Evolutionary conservation across 37 sponge, comb jelly and placozoan genomes (phyloP), one percentile per base, ranked within the genome.

Genomic region (Dysidea cf. avara): DNA sequence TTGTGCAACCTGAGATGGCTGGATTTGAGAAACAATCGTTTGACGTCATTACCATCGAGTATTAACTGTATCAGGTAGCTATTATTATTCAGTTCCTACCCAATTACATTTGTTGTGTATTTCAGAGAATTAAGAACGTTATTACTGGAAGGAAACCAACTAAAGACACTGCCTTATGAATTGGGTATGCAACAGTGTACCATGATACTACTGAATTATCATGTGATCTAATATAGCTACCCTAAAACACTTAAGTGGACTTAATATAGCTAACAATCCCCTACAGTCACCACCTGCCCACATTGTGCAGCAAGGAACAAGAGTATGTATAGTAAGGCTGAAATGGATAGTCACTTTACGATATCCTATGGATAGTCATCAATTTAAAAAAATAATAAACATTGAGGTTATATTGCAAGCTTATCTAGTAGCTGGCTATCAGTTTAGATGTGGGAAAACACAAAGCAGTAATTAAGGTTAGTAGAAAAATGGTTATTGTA

Each of bases 11-110:
- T 94, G 32, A 67, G 64, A 5, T 94, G 92, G 87, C 76, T 94
- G 25, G 95, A 94, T 52, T 51, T 94, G 53, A 67, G 95, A 33
- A 91, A 94, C 56, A 94, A 94, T 68, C 37, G n/a, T 29, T 53
- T 94, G 0, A 34, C 38, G 32, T 4, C 37, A 12, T 52, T 94
- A 5, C 87, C 95, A 1, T 43, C 72, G 18, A 55, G 70, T 54
- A 85, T 93, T 25, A 69, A 82, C 35, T 49, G 55, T 3, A 75
- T 89, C 0, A 89, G 68, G 87, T 86, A 58, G n/a, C n/a, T n/a
- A n/a, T n/a, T n/a, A n/a, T n/a, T n/a, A n/a, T n/a, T n/a, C n/a
- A 46, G 81, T 16, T 37, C 3, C 22, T 56, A 17, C 65, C 9
- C 65, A 31, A 26, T 26, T 58, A 24, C 12, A 58, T 58, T 11